Base-by-base conservation (phyloP, 2,113 vertebrate species). In the Mormyrus lacerda region DNA sequence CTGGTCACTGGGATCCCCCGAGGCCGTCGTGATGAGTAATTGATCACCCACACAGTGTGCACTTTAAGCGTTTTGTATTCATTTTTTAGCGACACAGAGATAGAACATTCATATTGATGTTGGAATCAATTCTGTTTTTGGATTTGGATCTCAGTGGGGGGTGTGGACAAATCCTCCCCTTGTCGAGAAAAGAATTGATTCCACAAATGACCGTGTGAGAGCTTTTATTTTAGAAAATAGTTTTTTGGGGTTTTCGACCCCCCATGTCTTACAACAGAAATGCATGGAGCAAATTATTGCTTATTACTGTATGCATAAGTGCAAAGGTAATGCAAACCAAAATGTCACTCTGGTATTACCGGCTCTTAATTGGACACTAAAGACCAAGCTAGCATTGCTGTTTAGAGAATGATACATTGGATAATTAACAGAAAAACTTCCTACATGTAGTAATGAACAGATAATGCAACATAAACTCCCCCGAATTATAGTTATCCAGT, bases 61-160 rank as follows among this genome's bases (percentile, higher is more conserved):
- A 85, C 83, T 85, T 85, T 85, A 15, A 85, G 24, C 15, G 21
- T 85, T 48, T 85, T 85, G 83, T 48, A 50, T 48, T 85, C n/a
- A 85, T 85, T 85, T 47, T 85, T 85, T 48, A 85, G 82, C 21
- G 3, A 85, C 44, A 27, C n/a, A 11, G 45, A 15, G 83, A 50
- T 48, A 19, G 50, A 35, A 53, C 31, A 53, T 53, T 53, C 27
- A 39, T 19, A 39, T 35, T 87, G 27, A 87, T 51, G n/a, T 35
- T 87, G 85, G 47, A 35, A 51, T 87, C 50, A 87, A 87, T 87
- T 53, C 50, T 21, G 35, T 39, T 35, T 87, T 87, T 87, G 47
- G n/a, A 87, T 53, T 86, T 87, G n/a, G 21, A 50, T 53, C n/a
- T 51, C 21, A 47, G 83, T 50, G 24, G 24, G 83, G 45, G 44